phyloP scores from a whole-genome alignment of 2,888 invertebrate genomes.

The Tachina fera region DNA sequence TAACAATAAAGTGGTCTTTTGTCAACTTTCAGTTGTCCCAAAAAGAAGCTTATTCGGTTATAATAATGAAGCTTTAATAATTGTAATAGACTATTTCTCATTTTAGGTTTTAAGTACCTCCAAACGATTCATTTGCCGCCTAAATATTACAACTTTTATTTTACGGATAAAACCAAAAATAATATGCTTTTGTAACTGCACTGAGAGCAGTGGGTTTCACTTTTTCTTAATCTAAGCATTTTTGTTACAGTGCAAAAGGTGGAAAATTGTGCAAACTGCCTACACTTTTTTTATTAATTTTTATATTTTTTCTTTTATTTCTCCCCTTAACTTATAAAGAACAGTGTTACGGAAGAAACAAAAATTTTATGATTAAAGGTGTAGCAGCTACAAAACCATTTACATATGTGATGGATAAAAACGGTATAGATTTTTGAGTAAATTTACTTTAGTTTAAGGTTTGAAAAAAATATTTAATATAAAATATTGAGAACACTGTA shows the following conservation, averaged over 20 bases:
- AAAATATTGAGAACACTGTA: no score
- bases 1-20: no score
- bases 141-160: neutral
- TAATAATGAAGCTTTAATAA: no score
- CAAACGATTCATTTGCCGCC: neutral
- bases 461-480: no score
- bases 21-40: no score
- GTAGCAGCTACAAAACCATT: no score
- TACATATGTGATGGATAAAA: neutral
- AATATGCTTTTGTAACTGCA: slow-evolving; percentile 31
- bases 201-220: neutral
- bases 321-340: neutral
- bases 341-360: neutral
- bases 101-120: no score
- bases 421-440: no score
- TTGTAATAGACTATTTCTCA: no score
- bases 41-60: no score
- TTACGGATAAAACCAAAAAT: slow-evolving; percentile 32
- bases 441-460: no score
- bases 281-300: slow-evolving; percentile 58
- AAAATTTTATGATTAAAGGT: no score
- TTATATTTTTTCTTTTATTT: neutral
- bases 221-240: neutral
- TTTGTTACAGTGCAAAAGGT: slow-evolving; percentile 57
- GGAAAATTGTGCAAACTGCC: slow-evolving; percentile 70